Base-by-base conservation (phyloP, 2,888 invertebrate genomes). In the Drosophila stalkeri region DNA sequence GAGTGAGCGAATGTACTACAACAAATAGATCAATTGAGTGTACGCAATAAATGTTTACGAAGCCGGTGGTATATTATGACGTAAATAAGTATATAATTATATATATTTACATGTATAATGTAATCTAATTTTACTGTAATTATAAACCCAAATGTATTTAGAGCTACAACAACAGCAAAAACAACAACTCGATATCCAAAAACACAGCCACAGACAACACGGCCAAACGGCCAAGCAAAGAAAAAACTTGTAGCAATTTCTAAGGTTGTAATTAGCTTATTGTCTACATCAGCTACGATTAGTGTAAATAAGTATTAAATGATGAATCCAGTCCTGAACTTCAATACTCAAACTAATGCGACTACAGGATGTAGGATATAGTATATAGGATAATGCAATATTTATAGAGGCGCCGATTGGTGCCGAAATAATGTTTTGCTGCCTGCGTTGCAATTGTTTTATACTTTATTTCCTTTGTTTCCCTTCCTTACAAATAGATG, bases 231-330 rank as follows among this genome's bases (percentile, higher is more conserved):
- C 62, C 51, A 57, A 68, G 41, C 47, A 47, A 62, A 62, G 18
- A 37, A 52, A n/a, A 56, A 74, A 77, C 68, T 64, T 67, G 89
- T 90, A 91, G 91, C 91, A 91, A 92, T 91, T 92, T 81, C 84
- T 82, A 89, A 86, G 91, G 91, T 92, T 91, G 91, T 91, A 91
- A 70, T 86, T 86, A 70, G 85, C 72, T 68, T 70, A 75, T 68
- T 75, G 59, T 57, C 64, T 66, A 62, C 55, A 46, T 44, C 57
- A 51, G 27, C 9, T 64, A 55, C 11, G 27, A 18, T 27, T 55
- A 79, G 39, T 81, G 70, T 80, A 70, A 63, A 62, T 70, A 69
- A 46, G 41, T 56, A 52, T 44, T 59, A 61, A 47, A 46, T 44
- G 49, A 35, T 27, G 52, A 74, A 54, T 44, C 63, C 70, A 66